Conservation (phyloP, 2,113 vertebrate species). For the Trochalopteron elliotii region DNA sequence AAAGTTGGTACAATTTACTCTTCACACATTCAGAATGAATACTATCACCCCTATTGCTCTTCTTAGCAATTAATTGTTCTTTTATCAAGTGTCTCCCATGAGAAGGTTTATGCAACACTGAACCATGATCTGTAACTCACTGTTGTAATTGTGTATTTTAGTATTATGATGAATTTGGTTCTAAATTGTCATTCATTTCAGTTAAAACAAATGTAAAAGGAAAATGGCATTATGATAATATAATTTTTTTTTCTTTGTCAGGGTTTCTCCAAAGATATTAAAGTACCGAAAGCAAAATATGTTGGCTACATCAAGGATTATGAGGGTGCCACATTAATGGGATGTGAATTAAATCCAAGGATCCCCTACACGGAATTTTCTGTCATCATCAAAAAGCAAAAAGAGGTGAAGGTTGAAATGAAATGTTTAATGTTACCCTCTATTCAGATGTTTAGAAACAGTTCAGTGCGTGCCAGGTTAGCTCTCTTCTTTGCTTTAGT, state of each 20-base stretch:
- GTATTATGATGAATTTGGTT: not conserved
- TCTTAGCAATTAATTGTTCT: not conserved
- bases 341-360: conserved; percentile 95
- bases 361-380: conserved; percentile 99
- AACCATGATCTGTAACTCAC: not conserved
- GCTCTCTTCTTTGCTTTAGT: not conserved
- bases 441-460: not conserved
- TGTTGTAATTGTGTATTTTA: not conserved
- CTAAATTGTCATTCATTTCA: not conserved
- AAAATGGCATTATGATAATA: not conserved
- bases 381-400: conserved; percentile 99
- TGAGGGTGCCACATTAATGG: conserved; percentile 98
- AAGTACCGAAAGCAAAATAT: conserved; percentile 95
- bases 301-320: conserved; percentile 99
- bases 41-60: not conserved
- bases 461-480: not conserved
- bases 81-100: not conserved
- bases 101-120: not conserved
- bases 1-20: not conserved
- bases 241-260: conserved; percentile 9
- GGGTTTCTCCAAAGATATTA: conserved; percentile 99
- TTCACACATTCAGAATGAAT: not conserved
- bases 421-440: not conserved
- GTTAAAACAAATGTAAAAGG: not conserved
- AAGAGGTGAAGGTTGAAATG: conserved; percentile 82